These are phyloP conservation scores for Panonychus citri DNA, from an alignment of 1,140 invertebrate genomes.

Conservation along the genomic window DNA sequence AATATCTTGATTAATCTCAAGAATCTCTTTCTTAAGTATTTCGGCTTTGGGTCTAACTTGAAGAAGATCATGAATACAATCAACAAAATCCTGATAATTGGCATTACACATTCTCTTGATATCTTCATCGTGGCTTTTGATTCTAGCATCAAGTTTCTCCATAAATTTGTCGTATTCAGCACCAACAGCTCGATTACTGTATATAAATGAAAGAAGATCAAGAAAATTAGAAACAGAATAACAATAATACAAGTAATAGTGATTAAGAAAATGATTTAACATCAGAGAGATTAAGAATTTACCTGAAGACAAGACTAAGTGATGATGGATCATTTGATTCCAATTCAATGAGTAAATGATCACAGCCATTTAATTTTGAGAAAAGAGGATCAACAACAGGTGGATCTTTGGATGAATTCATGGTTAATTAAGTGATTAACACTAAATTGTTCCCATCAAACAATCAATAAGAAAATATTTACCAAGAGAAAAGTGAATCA, in stretches of 20 bases:
- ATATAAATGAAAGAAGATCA: background rate
- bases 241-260: background rate
- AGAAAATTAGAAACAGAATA: background rate
- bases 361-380: too few species aligned
- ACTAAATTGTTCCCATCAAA: too few species aligned
- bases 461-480: too few species aligned
- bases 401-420: too few species aligned
- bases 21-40: slow-evolving; percentile 44
- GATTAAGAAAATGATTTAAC: background rate
- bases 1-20: slow-evolving; percentile 27
- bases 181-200: slow-evolving; percentile 30
- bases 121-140: slow-evolving; percentile 85
- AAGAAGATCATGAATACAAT: slow-evolving; percentile 79
- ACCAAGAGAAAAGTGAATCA: too few species aligned
- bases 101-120: slow-evolving; percentile 94
- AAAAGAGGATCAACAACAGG: too few species aligned
- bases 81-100: slow-evolving; percentile 64
- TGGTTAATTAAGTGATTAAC: too few species aligned
- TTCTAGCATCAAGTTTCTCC: slow-evolving; percentile 65
- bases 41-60: slow-evolving; percentile 78
- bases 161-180: slow-evolving; percentile 58
- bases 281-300: slow-evolving; percentile 10
- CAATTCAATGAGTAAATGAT: slow-evolving; percentile 36
- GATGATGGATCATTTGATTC: slow-evolving; percentile 37
- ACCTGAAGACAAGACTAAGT: slow-evolving; percentile 38